Evolutionary conservation across 1,140 invertebrate species (phyloP), one percentile per base, ranked within the genome.

Genomic region (Anastrepha obliqua): DNA sequence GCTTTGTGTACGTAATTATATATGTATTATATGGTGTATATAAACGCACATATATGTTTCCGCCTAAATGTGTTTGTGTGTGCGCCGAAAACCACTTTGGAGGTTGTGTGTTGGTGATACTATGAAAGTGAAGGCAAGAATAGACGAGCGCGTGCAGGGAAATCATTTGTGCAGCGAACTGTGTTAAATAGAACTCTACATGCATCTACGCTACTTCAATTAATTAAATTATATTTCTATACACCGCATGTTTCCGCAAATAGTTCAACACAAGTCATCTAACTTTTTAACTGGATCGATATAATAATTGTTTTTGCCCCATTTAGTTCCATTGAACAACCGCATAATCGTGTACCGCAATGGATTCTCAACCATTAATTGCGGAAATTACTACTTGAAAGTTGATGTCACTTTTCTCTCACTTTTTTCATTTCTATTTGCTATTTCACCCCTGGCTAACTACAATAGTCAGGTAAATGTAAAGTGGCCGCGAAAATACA

Each of bases 301-400:
- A 29, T 44, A 44, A 3, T 42, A 42, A 70, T 70, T 11, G 42
- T 44, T 13, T 5, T 42, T 15, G 39, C 42, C 15, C 42, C 67
- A 55, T 5, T 0, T 42, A 11, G 64, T 29, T 3, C 29, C 39
- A 9, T 17, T 70, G 13, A 29, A 2, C 39, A 42, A 42, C 67
- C 39, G 15, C 67, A 70, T 44, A 44, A 47, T 44, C 29, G 42
- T 67, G 62, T 6, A 64, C 64, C 29, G 39, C 65, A 67, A 67
- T 9, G 29, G 20, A 67, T 39, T 67, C 39, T 15, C 67, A 74
- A 74, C 42, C 39, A 42, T 74, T 74, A 47, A 74, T 74, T 74
- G 42, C 67, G 67, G 67, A 74, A 74, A 44, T 74, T 4, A 47
- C 67, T 47, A 44, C 67, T 74, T 44, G 67, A 74, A 13, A 5